These are phyloP conservation scores for Fulica atra DNA, from an alignment of 2,113 vertebrate genomes.

Conservation along the genomic window DNA sequence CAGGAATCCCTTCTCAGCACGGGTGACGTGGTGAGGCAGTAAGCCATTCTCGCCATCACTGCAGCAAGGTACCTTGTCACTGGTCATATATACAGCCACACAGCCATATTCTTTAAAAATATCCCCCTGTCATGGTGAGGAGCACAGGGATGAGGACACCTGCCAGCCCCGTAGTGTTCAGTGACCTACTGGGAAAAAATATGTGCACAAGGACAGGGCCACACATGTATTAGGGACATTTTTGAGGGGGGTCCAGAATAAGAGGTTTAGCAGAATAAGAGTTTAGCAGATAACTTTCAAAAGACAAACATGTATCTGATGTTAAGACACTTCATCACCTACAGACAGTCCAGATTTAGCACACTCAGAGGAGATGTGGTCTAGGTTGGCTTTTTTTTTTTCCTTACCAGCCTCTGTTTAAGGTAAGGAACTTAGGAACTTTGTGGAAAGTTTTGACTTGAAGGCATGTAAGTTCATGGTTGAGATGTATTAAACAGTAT, in stretches of 20 bases:
- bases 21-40: background rate
- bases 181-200: background rate
- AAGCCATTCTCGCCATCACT: background rate
- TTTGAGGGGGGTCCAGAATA: background rate
- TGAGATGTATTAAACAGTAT: background rate
- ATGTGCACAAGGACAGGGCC: background rate
- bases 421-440: background rate
- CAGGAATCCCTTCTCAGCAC: background rate
- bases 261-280: background rate
- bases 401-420: background rate
- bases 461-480: background rate
- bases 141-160: background rate
- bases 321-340: background rate
- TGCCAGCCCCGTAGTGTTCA: background rate
- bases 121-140: background rate
- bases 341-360: background rate
- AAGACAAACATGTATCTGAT: background rate
- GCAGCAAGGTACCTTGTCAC: background rate
- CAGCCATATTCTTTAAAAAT: background rate
- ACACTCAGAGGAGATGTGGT: background rate
- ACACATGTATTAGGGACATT: background rate
- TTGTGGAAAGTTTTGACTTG: background rate
- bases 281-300: background rate
- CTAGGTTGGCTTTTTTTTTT: background rate
- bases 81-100: too few species aligned